These are phyloP conservation scores for Sorex araneus DNA, from an alignment of 2,113 vertebrate genomes.

Conservation along the genomic window DNA sequence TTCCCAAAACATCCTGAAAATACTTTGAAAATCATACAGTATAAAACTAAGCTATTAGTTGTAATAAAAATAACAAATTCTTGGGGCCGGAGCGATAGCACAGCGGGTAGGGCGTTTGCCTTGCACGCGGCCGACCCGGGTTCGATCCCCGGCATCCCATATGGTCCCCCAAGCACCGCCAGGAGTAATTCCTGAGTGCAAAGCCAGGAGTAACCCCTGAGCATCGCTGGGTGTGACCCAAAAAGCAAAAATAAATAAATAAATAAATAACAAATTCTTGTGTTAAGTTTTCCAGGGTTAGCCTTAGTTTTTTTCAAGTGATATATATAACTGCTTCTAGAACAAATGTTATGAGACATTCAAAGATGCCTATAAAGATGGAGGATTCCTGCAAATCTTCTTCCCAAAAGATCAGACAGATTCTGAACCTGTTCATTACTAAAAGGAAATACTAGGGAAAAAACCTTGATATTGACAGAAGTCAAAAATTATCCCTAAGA, in stretches of 20 bases:
- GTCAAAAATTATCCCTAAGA: slow-evolving; percentile 12
- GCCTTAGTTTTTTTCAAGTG: slow-evolving; percentile 26
- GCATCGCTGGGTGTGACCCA: too few relatives aligned
- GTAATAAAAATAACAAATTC: slow-evolving; percentile 39
- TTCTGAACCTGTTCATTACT: slow-evolving; percentile 68
- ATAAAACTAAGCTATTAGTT: slow-evolving; percentile 46
- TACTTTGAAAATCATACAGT: slow-evolving; percentile 39
- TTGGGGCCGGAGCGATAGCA: too few relatives aligned
- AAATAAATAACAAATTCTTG: not conserved
- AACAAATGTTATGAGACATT: slow-evolving; percentile 43
- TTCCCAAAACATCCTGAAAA: slow-evolving; percentile 36
- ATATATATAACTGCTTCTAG: slow-evolving; percentile 27
- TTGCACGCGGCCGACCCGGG: too few relatives aligned
- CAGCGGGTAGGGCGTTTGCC: too few relatives aligned
- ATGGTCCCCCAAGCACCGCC: too few relatives aligned
- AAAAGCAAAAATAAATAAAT: not conserved
- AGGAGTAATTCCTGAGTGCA: too few relatives aligned
- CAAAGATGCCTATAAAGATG: not conserved
- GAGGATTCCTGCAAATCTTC: slow-evolving; percentile 50
- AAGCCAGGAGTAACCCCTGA: too few relatives aligned
- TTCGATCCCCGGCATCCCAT: too few relatives aligned
- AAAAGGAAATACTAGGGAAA: slow-evolving; percentile 38
- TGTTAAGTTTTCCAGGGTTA: too few relatives aligned
- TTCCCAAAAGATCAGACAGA: slow-evolving; percentile 47
- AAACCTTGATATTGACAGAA: slow-evolving; percentile 28